phyloP scores from a whole-genome alignment of 2,888 invertebrate genomes.

The Lacanobia oleracea region DNA sequence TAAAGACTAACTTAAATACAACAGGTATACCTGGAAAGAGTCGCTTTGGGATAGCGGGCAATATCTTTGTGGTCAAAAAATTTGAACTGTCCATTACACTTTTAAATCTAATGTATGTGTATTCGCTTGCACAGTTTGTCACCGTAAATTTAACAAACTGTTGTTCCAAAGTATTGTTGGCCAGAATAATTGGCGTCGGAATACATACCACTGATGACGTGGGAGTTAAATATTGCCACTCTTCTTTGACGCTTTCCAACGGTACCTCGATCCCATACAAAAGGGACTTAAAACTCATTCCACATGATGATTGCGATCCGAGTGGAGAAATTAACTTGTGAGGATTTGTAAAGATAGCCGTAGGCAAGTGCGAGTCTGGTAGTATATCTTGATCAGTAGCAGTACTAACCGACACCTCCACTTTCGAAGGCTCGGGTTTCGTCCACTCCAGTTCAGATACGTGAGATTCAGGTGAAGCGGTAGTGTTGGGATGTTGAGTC shows the following conservation, averaged over 20 bases:
- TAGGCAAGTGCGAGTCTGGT: slow-evolving; percentile 66
- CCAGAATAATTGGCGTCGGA: slow-evolving; percentile 73
- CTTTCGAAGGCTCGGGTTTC: slow-evolving; percentile 36
- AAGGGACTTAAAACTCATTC: slow-evolving; percentile 60
- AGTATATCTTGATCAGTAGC: slow-evolving; percentile 10
- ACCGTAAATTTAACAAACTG: slow-evolving; percentile 78
- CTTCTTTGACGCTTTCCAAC: slow-evolving; percentile 50
- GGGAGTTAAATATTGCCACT: slow-evolving; percentile 67
- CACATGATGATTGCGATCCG: slow-evolving; percentile 65
- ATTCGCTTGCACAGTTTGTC: slow-evolving; percentile 74
- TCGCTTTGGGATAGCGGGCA: slow-evolving; percentile 74
- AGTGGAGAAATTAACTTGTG: slow-evolving; percentile 77
- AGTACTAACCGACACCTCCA: slow-evolving; percentile 47
- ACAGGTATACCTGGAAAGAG: slow-evolving; percentile 80
- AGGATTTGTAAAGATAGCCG: slow-evolving; percentile 73
- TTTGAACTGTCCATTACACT: slow-evolving; percentile 70
- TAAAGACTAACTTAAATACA: slow-evolving; percentile 74
- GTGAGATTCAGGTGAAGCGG: slow-evolving; percentile 50
- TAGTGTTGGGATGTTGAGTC: slow-evolving; percentile 76
- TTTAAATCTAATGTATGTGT: slow-evolving; percentile 76
- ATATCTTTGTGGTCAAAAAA: slow-evolving; percentile 72
- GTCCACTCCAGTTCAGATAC: not conserved
- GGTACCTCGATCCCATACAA: slow-evolving; percentile 27
- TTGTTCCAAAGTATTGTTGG: slow-evolving; percentile 65
- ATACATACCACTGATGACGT: slow-evolving; percentile 69